These are phyloP conservation scores for Myiozetetes cayanensis DNA, from an alignment of 2,113 vertebrate species.

Conservation along the genomic window DNA sequence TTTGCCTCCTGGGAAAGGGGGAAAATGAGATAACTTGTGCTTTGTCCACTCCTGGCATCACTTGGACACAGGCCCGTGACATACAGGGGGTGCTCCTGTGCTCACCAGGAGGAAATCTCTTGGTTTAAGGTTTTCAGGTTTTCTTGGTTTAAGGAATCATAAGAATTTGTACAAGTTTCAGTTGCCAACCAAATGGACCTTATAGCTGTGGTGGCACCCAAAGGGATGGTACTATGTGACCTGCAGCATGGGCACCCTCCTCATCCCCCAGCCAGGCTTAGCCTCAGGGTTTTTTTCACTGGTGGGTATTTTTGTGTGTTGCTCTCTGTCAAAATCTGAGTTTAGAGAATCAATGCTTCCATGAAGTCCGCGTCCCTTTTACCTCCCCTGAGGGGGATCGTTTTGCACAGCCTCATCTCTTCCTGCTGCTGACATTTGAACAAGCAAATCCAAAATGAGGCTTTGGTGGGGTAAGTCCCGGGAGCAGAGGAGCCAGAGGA, in stretches of 20 bases:
- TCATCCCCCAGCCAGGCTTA: neutral
- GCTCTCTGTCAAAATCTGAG: neutral
- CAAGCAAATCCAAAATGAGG: neutral
- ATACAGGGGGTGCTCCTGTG: neutral
- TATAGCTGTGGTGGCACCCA: neutral
- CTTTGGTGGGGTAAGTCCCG: neutral
- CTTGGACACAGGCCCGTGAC: fast-evolving
- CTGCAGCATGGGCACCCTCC: neutral
- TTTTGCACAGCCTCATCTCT: neutral
- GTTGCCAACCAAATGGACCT: neutral
- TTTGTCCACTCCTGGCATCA: neutral
- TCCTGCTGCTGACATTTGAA: neutral
- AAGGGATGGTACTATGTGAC: neutral
- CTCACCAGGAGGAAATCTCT: neutral
- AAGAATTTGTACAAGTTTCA: neutral
- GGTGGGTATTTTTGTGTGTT: neutral
- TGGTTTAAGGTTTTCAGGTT: neutral
- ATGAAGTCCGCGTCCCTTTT: neutral
- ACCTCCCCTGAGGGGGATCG: fast-evolving
- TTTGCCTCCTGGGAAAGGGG: neutral
- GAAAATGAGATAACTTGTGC: neutral
- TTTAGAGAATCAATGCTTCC: neutral
- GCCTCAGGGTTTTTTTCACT: neutral
- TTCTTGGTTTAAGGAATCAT: too few species aligned
- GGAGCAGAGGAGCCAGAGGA: neutral